phyloP scores from a whole-genome alignment of 2,888 invertebrate genomes.

The Lepidocyrtoides sp. region DNA sequence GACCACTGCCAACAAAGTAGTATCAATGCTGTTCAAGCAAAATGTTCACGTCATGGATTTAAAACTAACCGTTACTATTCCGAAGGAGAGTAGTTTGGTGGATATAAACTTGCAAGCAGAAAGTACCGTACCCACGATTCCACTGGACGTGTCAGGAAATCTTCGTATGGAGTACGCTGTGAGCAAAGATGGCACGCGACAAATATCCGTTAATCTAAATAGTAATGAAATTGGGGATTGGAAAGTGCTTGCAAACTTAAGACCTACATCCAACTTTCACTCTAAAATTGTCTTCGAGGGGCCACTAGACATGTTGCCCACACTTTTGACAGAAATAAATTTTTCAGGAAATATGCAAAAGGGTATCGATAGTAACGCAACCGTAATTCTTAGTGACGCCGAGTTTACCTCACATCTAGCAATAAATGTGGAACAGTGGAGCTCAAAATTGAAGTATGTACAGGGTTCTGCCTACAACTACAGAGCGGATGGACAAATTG shows the following conservation, averaged over 20 bases:
- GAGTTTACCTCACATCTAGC: constrained; percentile 69
- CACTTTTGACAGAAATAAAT: constrained; percentile 62
- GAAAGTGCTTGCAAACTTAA: constrained; percentile 79
- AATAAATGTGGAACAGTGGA: background rate
- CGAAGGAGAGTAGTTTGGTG: constrained; percentile 72
- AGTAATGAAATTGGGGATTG: constrained; percentile 82
- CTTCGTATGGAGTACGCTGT: constrained; percentile 81
- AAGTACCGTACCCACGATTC: constrained; percentile 82
- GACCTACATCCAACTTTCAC: constrained; percentile 75
- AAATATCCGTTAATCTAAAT: constrained; percentile 76
- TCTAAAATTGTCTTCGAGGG: constrained; percentile 78
- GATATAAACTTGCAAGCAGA: constrained; percentile 81
- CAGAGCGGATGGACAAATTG: constrained; percentile 13
- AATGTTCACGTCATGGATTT: constrained; percentile 78
- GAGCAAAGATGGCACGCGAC: constrained; percentile 79
- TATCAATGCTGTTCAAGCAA: constrained; percentile 80
- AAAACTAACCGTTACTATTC: constrained; percentile 77
- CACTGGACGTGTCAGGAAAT: constrained; percentile 81
- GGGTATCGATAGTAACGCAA: constrained; percentile 75
- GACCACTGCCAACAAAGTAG: constrained; percentile 57
- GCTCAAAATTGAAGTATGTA: background rate
- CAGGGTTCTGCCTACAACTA: background rate
- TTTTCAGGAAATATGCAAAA: constrained; percentile 73
- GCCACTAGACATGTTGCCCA: constrained; percentile 51
- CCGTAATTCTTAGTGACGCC: constrained; percentile 47